Evolutionary conservation across 2,888 invertebrate species (phyloP), one percentile per base, ranked within the genome.

Genomic region (Holacanthella duospinosa): DNA sequence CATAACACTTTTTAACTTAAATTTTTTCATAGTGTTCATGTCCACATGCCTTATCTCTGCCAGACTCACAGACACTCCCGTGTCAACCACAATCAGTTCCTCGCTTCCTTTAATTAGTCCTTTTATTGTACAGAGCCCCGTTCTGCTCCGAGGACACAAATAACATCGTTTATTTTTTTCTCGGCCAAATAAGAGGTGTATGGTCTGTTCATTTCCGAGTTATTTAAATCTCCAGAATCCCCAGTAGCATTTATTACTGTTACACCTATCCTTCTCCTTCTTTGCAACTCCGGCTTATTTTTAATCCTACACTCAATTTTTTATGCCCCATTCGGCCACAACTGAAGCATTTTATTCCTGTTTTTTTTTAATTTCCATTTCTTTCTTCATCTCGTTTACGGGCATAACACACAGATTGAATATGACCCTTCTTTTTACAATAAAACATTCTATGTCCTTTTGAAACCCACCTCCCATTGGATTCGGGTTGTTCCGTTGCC

Each of bases 51-150:
- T 58, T 29, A 12, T 24, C 27, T 55, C 55, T 3, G 26, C 55
- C 26, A 55, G n/a, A 25, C 55, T 55, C 16, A 55, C 26, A 25
- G 55, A 55, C 6, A 27, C 55, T 6, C 55, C 55, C 6, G 55
- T 55, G 26, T 55, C 55, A 24, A 55, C 26, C 16, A 55, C 55
- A 25, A 55, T 55, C 9, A 25, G 25, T 25, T 55, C 55, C n/a
- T 24, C 26, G 6, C 9, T 6, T 4, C 55, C 55, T 25, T 55
- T 55, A 6, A 55, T 3, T 3, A 2, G 21, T 9, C 55, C 55
- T 9, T 19, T 24, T 24, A 55, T 55, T 27, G 4, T 55, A 9
- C 25, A 21, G 12, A 55, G 12, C 26, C 55, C 25, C 9, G 25
- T 6, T 12, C 25, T 26, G 3, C 12, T 16, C 36, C n/a, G n/a